A percentile compares a stretch with the other conserved stretches of the same genome.
Conservation (phyloP, 2,888 invertebrate species). For the Leptinotarsa juncta region DNA sequence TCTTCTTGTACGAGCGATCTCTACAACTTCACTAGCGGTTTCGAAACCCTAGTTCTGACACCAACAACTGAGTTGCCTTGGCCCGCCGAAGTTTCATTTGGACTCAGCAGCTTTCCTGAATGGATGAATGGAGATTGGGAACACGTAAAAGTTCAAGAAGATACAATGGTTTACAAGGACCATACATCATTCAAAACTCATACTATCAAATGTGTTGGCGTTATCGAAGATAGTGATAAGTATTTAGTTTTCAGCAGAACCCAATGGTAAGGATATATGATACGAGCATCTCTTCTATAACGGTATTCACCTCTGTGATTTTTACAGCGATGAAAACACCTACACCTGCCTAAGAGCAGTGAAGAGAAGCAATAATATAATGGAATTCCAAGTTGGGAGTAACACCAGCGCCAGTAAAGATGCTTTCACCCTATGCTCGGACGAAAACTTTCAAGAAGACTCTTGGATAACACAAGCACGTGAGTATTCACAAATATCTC, state of each 20-base stretch:
- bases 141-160: conserved; percentile 66
- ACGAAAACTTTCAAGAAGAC: conserved; percentile 67
- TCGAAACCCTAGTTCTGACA: conserved; percentile 70
- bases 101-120: conserved; percentile 69
- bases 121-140: conserved; percentile 76
- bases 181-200: conserved; percentile 68
- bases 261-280: conserved; percentile 66
- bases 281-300: not conserved
- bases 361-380: conserved; percentile 70
- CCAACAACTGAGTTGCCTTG: conserved; percentile 60
- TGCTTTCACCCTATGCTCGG: conserved; percentile 57
- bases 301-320: not conserved
- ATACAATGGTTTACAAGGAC: conserved; percentile 68
- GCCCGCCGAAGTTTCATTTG: conserved; percentile 62
- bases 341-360: conserved; percentile 73
- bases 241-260: conserved; percentile 68
- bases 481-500: conserved; percentile 60
- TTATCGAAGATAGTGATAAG: conserved; percentile 62
- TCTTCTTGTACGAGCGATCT: conserved; percentile 73
- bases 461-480: conserved; percentile 75
- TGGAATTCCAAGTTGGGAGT: conserved; percentile 71
- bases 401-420: conserved; percentile 58
- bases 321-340: conserved; percentile 70
- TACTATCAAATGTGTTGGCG: conserved; percentile 66
- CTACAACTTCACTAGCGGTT: conserved; percentile 69